Evolutionary conservation across 2,888 invertebrate species (phyloP).

Genomic region (Unio pictorum): DNA sequence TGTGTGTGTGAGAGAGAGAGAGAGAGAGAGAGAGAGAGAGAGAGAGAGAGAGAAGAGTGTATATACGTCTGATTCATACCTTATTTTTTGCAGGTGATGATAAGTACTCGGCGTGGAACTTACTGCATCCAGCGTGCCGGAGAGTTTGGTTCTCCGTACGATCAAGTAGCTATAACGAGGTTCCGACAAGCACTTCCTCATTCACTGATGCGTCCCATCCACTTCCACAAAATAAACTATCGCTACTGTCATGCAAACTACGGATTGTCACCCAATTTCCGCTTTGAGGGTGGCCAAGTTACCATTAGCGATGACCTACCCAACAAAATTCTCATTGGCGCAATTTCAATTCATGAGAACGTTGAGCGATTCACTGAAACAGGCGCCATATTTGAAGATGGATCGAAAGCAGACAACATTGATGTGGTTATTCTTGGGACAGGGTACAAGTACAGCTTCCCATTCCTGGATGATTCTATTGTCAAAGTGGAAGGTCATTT

Average conservation of each 20-base stretch:
- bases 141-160: constrained; percentile 53
- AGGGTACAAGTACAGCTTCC: constrained; percentile 42
- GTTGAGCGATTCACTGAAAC: constrained; percentile 35
- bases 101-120: constrained; percentile 71
- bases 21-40: constrained; percentile 14
- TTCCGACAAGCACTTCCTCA: constrained; percentile 38
- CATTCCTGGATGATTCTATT: constrained; percentile 40
- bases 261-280: constrained; percentile 39
- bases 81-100: constrained; percentile 61
- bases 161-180: constrained; percentile 45
- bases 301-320: constrained; percentile 51
- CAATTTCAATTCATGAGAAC: constrained; percentile 34
- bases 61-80: no score
- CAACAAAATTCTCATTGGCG: constrained; percentile 39
- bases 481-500: constrained; percentile 35
- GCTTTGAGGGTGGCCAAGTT: constrained; percentile 37
- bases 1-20: not conserved
- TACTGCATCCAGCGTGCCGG: constrained; percentile 70
- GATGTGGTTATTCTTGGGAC: constrained; percentile 47
- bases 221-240: constrained; percentile 41
- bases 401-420: constrained; percentile 29
- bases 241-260: constrained; percentile 46
- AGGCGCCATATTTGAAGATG: constrained; percentile 42
- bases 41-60: no score
- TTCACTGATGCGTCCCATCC: constrained; percentile 39